Evolutionary conservation across 2,797 vertebrate genomes (phyloP).

Genomic region (Ciconia nigra): DNA sequence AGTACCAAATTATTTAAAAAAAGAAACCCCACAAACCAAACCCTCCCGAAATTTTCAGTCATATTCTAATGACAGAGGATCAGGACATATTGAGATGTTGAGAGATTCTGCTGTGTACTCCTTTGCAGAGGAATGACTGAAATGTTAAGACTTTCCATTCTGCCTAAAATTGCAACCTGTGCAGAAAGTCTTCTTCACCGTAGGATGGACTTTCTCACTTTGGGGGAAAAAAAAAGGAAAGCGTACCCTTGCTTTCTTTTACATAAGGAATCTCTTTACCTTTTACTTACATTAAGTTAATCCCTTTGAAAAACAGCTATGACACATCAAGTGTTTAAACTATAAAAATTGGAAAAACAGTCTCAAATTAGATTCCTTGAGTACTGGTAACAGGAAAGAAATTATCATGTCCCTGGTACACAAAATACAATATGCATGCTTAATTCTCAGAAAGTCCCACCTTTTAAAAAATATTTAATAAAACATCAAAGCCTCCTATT

Average conservation of each 20-base stretch:
- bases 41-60: neutral
- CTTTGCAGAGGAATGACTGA: constrained; percentile 45
- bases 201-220: constrained; percentile 35
- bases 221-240: neutral
- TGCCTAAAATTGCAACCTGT: neutral
- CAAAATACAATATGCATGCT: constrained; percentile 63
- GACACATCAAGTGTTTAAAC: constrained; percentile 25
- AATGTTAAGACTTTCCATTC: constrained; percentile 18
- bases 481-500: constrained; percentile 73
- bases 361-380: constrained; percentile 36
- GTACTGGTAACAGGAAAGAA: constrained; percentile 48
- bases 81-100: neutral
- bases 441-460: constrained; percentile 62
- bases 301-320: constrained; percentile 43
- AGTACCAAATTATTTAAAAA: neutral
- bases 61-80: neutral
- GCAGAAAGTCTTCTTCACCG: constrained; percentile 25
- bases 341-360: constrained; percentile 6
- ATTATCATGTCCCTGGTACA: constrained; percentile 45
- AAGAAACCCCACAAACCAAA: neutral
- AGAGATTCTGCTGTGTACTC: neutral
- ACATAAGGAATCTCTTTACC: constrained; percentile 35
- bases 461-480: constrained; percentile 75
- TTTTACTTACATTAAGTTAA: constrained; percentile 49
- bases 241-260: neutral